Base-by-base conservation (phyloP, 2,797 vertebrate species). In the Falco rusticolus region DNA sequence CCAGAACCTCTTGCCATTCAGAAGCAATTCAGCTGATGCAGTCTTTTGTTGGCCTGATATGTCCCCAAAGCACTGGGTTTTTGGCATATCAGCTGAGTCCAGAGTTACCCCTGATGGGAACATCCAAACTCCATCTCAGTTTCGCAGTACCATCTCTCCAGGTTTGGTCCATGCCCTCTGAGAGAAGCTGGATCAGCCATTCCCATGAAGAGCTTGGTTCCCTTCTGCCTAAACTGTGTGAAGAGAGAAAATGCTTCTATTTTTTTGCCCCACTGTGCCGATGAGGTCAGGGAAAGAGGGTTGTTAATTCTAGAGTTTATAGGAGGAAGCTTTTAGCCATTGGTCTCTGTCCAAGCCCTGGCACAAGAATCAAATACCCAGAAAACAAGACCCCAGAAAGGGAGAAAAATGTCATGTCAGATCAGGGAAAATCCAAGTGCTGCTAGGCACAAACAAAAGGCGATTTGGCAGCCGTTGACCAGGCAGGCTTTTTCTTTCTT, bases 261-360 rank as follows among this genome's bases (percentile, higher is more conserved):
- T 20, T 39, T 79, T 84, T 77, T 60, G 59, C 76, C 74, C 60
- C 16, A 2, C 59, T 6, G 5, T n/a, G 83, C 54, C 18, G 14
- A 78, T 26, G 74, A 94, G 91, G 87, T 89, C 56, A 72, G 77
- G 68, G 84, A 92, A 92, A 86, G 59, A 33, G 64, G 70, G 54
- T 17, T 72, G 59, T 91, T 96, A 60, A 89, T 84, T 72, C 88
- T 80, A 84, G 37, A 60, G 53, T 77, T 85, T 78, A 63, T 4
- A 65, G 82, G 66, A 84, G 80, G 72, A 95, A 93, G 93, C 83
- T 95, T 94, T 96, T 70, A 94, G 81, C 80, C 48, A 15, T 26
- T 93, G 83, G 60, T 87, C 90, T 34, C 94, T 59, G 25, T 85
- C 93, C 90, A 94, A 91, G 65, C 21, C 61, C 80, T 95, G 94